Percentiles rank a stretch among this genome's conserved stretches.
These are phyloP conservation scores for Silurus meridionalis DNA, from an alignment of 2,113 vertebrate species.

Conservation along the genomic window DNA sequence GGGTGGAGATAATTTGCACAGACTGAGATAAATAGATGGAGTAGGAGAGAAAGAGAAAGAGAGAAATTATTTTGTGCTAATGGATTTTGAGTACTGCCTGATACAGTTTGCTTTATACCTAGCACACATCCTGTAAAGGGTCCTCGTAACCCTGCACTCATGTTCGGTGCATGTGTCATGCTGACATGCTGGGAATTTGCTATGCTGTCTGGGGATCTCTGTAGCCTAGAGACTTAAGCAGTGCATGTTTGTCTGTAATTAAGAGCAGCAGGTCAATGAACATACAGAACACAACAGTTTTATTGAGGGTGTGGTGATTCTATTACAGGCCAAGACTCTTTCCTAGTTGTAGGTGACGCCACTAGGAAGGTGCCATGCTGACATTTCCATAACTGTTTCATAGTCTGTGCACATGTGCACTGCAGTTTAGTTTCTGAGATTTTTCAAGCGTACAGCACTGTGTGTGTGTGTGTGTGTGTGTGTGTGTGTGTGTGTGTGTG, in stretches of 20 bases:
- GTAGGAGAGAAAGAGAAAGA: slow-evolving; percentile 50
- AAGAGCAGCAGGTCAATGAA: slow-evolving; percentile 4
- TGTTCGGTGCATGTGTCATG: slow-evolving; percentile 25
- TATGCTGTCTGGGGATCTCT: slow-evolving; percentile 20
- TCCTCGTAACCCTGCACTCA: slow-evolving; percentile 9
- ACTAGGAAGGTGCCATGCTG: neutral
- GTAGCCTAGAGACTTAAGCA: slow-evolving; percentile 28
- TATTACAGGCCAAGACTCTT: neutral
- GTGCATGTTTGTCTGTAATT: slow-evolving; percentile 28
- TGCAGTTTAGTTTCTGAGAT: neutral
- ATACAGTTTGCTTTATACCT: neutral
- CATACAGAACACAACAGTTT: slow-evolving; percentile 6
- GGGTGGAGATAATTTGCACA: slow-evolving; percentile 13
- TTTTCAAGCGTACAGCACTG: neutral
- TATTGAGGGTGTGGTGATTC: neutral
- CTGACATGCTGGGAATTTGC: slow-evolving; percentile 30
- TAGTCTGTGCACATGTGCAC: neutral
- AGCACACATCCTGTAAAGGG: neutral
- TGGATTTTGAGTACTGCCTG: slow-evolving; percentile 35
- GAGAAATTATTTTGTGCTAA: slow-evolving; percentile 31
- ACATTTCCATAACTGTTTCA: neutral
- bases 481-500: neutral
- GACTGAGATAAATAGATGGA: neutral
- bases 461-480: neutral
- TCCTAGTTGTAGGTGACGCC: neutral